phyloP scores from a whole-genome alignment of 2,797 vertebrate genomes.

The Alcedo atthis region DNA sequence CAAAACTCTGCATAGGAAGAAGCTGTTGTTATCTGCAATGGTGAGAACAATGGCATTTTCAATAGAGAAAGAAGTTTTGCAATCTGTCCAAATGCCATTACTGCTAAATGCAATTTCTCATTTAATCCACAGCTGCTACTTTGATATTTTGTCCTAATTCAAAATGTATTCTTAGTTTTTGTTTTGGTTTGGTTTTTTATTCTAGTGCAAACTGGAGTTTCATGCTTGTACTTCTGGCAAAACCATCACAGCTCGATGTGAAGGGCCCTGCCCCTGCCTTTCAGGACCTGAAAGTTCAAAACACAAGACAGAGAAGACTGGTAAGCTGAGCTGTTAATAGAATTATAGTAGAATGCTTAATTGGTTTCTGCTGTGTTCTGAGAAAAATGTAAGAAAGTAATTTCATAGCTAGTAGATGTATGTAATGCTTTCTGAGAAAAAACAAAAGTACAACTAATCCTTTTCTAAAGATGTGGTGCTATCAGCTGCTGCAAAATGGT shows the following conservation, averaged over 20 bases:
- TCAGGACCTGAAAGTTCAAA: slow-evolving; percentile 83
- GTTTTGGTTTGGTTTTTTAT: not conserved
- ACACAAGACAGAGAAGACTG: slow-evolving; percentile 80
- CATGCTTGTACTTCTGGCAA: slow-evolving; percentile 90
- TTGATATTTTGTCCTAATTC: slow-evolving; percentile 9
- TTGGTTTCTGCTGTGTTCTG: not conserved
- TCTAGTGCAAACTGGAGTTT: slow-evolving; percentile 94
- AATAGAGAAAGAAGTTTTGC: not conserved
- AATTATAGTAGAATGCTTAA: not conserved
- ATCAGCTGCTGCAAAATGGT: not conserved
- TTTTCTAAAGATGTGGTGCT: not conserved
- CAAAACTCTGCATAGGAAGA: not conserved
- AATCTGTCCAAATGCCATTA: not conserved
- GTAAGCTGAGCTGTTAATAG: slow-evolving; percentile 78
- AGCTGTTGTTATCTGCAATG: not conserved
- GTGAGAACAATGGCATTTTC: not conserved
- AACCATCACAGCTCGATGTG: slow-evolving; percentile 85
- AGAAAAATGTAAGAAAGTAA: not conserved
- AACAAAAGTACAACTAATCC: not conserved
- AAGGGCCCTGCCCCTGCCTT: slow-evolving; percentile 92
- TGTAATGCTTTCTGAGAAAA: not conserved
- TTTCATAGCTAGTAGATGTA: not conserved
- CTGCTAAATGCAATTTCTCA: slow-evolving; percentile 1
- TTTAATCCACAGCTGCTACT: not conserved
- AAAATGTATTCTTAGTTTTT: not conserved